Base-by-base conservation (phyloP, 30 jellyfish, hydroid and myxozoan genomes). In the Phacellophora camtschatica region DNA sequence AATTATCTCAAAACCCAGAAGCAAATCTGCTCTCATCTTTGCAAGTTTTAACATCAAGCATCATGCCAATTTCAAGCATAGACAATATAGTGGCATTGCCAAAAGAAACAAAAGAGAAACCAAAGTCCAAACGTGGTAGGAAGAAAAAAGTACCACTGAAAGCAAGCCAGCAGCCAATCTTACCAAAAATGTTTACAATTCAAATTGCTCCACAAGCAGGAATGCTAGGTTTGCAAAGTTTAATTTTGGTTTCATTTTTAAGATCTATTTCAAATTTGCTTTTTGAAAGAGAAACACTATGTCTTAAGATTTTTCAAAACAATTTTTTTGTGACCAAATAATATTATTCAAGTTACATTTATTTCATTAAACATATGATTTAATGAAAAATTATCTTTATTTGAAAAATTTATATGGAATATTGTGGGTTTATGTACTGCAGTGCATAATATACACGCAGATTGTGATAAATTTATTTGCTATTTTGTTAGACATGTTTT, bases 101-200 rank as follows among this genome's bases (percentile, higher is more conserved):
- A 6, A 59, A n/a, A 29, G 31, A 4, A 31, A 16, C 50, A 28
- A 19, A 25, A 58, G 61, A 13, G 5, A 67, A 66, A 58, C 37
- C 83, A n/a, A 35, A 48, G 15, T 19, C 63, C 1, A 80, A 35
- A 65, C 34, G 91, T 34, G 83, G 84, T 20, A 48, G 91, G 75
- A 80, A 80, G 49, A 80, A 66, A 59, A 80, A 66, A 48, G 42
- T 36, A 0, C 83, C 83, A 11, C 35, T 41, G 56, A 65, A 51
- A 55, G 41, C 61, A 29, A 25, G 82, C 3, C 91, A 80, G 55
- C 74, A 45, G 7, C 80, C 77, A 13, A 80, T 80, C 33, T 50
- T 80, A 39, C 91, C 91, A 45, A 80, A 80, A 39, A 71, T 80
- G 43, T 80, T 80, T 80, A 84, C 91, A 20, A 80, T 80, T 10